These are phyloP conservation scores for Latrodectus hesperus DNA, from an alignment of 2,888 invertebrate genomes.

Conservation along the genomic window DNA sequence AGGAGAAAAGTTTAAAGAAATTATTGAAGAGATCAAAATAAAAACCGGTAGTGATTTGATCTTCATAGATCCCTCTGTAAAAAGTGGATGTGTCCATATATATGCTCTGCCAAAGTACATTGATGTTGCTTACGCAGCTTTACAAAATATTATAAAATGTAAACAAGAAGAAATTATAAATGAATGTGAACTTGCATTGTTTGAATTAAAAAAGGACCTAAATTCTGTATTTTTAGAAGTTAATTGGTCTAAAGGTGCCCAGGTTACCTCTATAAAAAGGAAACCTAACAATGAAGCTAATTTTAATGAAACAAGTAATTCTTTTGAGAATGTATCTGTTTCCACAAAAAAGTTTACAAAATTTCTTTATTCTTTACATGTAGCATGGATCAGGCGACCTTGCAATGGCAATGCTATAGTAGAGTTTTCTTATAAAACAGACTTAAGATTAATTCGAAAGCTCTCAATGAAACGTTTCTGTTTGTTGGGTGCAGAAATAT, in stretches of 20 bases:
- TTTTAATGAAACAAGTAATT: neutral
- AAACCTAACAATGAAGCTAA: neutral
- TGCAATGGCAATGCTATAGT: slow-evolving; percentile 41
- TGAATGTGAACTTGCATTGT: slow-evolving; percentile 11
- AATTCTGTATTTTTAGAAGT: slow-evolving; percentile 29
- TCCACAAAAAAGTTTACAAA: neutral
- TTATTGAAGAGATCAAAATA: slow-evolving; percentile 36
- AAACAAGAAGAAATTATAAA: slow-evolving; percentile 27
- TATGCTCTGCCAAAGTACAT: slow-evolving; percentile 38
- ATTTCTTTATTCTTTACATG: slow-evolving; percentile 31
- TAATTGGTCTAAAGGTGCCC: slow-evolving; percentile 51
- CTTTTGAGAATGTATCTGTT: neutral
- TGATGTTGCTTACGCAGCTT: slow-evolving; percentile 18
- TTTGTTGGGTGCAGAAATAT: slow-evolving; percentile 26
- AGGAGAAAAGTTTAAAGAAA: slow-evolving; percentile 30
- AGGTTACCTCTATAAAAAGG: slow-evolving; percentile 13
- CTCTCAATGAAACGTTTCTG: slow-evolving; percentile 16
- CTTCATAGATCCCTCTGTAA: slow-evolving; percentile 40
- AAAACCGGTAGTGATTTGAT: slow-evolving; percentile 36
- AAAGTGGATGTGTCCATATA: slow-evolving; percentile 43
- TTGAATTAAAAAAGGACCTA: slow-evolving; percentile 37
- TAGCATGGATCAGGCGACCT: slow-evolving; percentile 46
- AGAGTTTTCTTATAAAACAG: slow-evolving; percentile 6
- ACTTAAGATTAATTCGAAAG: slow-evolving; percentile 35
- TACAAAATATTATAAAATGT: slow-evolving; percentile 36